phyloP scores from a whole-genome alignment of 2,888 invertebrate species.

The Ischnura elegans region DNA sequence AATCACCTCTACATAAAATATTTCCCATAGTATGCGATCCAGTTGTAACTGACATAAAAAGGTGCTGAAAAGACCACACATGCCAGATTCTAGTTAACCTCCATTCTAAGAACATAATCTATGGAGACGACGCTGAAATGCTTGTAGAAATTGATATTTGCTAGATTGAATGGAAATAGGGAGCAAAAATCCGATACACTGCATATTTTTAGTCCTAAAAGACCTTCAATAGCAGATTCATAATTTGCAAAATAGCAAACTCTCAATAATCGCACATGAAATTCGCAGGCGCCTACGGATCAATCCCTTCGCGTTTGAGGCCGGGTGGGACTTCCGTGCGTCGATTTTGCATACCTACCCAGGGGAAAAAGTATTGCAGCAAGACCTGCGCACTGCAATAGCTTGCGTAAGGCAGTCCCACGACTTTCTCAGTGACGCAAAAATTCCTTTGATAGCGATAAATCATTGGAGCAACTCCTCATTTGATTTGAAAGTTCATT shows the following conservation, averaged over 20 bases:
- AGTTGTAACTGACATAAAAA: no score
- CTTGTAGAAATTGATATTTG: no score
- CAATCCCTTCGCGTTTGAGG: background rate
- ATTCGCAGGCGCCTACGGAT: background rate
- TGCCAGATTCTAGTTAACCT: no score
- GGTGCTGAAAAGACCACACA: no score
- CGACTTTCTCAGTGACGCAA: background rate
- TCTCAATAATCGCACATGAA: background rate
- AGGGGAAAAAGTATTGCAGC: background rate
- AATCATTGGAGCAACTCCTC: no score
- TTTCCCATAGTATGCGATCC: no score
- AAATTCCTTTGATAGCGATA: background rate
- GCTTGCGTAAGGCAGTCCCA: background rate
- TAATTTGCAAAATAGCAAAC: background rate
- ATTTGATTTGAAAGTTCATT: no score
- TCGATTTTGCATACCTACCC: background rate
- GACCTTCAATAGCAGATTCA: background rate
- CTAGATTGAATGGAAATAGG: no score
- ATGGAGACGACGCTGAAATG: no score
- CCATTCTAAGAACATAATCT: no score
- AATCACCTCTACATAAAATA: no score
- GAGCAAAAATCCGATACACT: background rate
- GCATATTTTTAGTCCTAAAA: background rate
- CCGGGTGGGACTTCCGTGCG: background rate
- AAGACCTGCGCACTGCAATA: background rate